Conservation (phyloP, 2,797 vertebrate species). For the Hoplostethus mediterraneus region DNA sequence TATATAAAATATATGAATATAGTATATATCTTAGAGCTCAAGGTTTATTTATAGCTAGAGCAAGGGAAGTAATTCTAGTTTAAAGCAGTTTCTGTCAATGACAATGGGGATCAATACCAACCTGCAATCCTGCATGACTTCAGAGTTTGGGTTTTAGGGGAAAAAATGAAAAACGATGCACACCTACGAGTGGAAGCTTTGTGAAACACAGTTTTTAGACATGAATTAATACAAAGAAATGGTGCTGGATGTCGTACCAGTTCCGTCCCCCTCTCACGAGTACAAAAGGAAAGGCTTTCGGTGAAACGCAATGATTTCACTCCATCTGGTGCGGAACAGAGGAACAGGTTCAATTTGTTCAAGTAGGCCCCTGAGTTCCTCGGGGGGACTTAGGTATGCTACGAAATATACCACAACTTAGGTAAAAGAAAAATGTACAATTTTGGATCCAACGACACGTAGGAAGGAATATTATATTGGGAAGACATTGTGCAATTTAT, state of each 20-base stretch:
- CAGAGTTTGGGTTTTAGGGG: slow-evolving; percentile 74
- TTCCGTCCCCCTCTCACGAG: slow-evolving; percentile 48
- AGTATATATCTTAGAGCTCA: slow-evolving; percentile 91
- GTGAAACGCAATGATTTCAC: slow-evolving; percentile 53
- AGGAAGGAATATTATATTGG: slow-evolving; percentile 19
- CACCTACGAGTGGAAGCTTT: slow-evolving; percentile 69
- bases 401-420: slow-evolving; percentile 37
- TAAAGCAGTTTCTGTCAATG: slow-evolving; percentile 85
- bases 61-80: slow-evolving; percentile 85
- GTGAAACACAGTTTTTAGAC: slow-evolving; percentile 66
- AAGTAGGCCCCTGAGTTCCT: slow-evolving; percentile 37
- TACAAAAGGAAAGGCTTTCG: slow-evolving; percentile 47
- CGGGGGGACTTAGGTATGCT: slow-evolving; percentile 45
- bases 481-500: slow-evolving; percentile 31
- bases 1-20: slow-evolving; percentile 89
- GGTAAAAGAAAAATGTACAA: slow-evolving; percentile 18
- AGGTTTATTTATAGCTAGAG: slow-evolving; percentile 90
- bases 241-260: slow-evolving; percentile 54
- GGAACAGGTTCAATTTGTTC: slow-evolving; percentile 38
- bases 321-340: slow-evolving; percentile 50
- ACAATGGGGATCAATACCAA: slow-evolving; percentile 83
- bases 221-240: slow-evolving; percentile 48
- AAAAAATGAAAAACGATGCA: slow-evolving; percentile 68
- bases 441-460: slow-evolving; percentile 8
- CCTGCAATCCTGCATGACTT: slow-evolving; percentile 87